These are phyloP conservation scores for Solea solea DNA, from an alignment of 2,113 vertebrate genomes.

Conservation along the genomic window DNA sequence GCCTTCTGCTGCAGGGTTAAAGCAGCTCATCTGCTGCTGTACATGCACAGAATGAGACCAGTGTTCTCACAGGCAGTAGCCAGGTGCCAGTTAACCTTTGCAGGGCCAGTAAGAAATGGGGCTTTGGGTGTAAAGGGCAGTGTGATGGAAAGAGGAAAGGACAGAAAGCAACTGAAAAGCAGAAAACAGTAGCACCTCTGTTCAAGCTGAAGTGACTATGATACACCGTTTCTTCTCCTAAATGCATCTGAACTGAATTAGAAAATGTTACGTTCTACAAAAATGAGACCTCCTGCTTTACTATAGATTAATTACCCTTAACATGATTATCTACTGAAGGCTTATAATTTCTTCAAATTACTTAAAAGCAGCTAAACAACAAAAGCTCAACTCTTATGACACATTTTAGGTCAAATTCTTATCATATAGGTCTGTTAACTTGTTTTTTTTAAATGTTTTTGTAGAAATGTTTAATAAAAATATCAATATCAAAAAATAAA, in stretches of 20 bases:
- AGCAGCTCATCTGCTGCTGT: constrained; percentile 35
- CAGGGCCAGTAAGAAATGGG: constrained; percentile 18
- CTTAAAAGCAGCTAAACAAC: too few relatives aligned
- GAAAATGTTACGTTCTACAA: constrained; percentile 10
- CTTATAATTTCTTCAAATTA: too few relatives aligned
- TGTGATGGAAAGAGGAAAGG: constrained; percentile 18
- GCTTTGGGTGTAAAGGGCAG: constrained; percentile 9
- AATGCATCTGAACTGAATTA: background rate
- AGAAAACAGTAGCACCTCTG: constrained; percentile 45
- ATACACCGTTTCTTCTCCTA: background rate
- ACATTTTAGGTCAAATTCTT: too few relatives aligned
- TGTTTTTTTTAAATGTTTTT: too few relatives aligned
- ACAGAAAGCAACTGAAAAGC: constrained; percentile 18
- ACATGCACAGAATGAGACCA: constrained; percentile 60
- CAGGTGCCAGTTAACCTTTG: constrained; percentile 60
- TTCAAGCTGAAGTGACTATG: constrained; percentile 12
- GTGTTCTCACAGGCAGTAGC: constrained; percentile 55
- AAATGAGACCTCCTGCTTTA: background rate
- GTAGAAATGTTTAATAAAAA: too few relatives aligned
- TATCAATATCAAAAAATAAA: too few relatives aligned
- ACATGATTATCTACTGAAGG: too few relatives aligned
- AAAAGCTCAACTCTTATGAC: too few relatives aligned
- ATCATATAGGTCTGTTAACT: too few relatives aligned
- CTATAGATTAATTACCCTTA: too few relatives aligned
- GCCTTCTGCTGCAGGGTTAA: constrained; percentile 36